A percentile compares a stretch with the other conserved stretches of the same genome.
Conservation (phyloP, 1,140 invertebrate genomes). For the Hetaerina americana region DNA sequence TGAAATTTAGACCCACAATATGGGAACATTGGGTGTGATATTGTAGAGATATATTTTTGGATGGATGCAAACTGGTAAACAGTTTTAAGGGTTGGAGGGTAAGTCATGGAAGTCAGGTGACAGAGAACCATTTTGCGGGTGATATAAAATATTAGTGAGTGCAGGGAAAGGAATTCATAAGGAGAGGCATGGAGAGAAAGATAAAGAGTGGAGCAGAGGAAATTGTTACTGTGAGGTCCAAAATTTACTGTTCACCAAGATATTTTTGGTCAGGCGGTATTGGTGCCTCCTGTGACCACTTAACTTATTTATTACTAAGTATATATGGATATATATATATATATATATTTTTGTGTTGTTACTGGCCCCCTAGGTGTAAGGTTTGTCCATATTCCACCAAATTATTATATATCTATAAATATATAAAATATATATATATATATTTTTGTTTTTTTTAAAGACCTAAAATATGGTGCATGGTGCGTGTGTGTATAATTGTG, state of each 20-base stretch:
- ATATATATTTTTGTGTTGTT: neutral
- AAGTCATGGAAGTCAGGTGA: too few relatives aligned
- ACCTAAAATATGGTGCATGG: neutral
- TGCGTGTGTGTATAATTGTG: neutral
- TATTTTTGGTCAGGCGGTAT: neutral
- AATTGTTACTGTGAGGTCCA: neutral
- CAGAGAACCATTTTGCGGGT: too few relatives aligned
- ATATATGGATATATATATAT: neutral
- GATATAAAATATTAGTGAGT: too few relatives aligned
- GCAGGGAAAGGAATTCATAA: neutral
- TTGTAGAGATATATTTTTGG: neutral
- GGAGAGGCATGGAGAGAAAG: neutral
- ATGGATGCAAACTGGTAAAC: neutral
- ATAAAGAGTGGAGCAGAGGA: neutral
- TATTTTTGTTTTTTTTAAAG: conserved; percentile 1
- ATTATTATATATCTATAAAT: neutral
- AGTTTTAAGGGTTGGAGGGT: neutral
- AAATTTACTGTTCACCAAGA: neutral
- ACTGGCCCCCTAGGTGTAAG: neutral
- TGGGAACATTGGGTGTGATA: neutral
- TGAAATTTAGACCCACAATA: neutral
- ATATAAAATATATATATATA: neutral
- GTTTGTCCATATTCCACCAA: neutral
- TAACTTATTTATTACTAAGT: neutral
- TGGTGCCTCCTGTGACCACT: neutral